phyloP scores from a whole-genome alignment of 2,797 vertebrate genomes.

The Acomys russatus region DNA sequence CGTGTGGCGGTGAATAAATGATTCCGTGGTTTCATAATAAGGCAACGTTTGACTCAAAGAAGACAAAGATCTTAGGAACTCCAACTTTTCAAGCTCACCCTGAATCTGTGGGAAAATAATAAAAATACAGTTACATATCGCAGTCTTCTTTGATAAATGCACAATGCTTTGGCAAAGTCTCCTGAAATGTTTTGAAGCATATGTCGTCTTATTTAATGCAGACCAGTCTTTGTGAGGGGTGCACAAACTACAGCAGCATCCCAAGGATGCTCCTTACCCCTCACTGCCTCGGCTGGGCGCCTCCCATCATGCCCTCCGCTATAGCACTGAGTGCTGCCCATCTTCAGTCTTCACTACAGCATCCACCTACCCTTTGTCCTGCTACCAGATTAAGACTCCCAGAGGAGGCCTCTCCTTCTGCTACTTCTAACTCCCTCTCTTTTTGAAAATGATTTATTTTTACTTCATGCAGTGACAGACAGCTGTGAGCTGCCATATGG shows the following conservation, averaged over 20 bases:
- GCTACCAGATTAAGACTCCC: background rate
- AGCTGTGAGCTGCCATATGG: too few relatives aligned
- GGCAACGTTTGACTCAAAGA: slow-evolving; percentile 79
- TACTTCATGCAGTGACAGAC: too few relatives aligned
- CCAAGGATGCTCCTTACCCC: background rate
- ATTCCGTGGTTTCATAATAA: slow-evolving; percentile 71
- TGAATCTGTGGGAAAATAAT: slow-evolving; percentile 73
- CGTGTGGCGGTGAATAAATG: slow-evolving; percentile 77
- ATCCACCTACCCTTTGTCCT: background rate
- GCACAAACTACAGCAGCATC: background rate
- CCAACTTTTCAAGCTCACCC: slow-evolving; percentile 79
- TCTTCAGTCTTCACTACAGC: background rate
- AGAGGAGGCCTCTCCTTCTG: background rate
- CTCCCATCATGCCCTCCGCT: background rate
- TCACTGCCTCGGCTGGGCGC: background rate
- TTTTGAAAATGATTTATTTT: too few relatives aligned
- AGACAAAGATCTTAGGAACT: slow-evolving; percentile 81
- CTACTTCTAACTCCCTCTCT: background rate
- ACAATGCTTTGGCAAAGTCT: slow-evolving; percentile 45
- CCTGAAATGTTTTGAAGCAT: slow-evolving; percentile 37
- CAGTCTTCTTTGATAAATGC: background rate
- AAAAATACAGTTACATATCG: slow-evolving; percentile 42
- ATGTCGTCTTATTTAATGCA: slow-evolving; percentile 16
- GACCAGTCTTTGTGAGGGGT: slow-evolving; percentile 22
- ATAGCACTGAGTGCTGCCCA: background rate